These are phyloP conservation scores for Platycheirus rosarum DNA, from an alignment of 2,888 invertebrate genomes.

Conservation along the genomic window DNA sequence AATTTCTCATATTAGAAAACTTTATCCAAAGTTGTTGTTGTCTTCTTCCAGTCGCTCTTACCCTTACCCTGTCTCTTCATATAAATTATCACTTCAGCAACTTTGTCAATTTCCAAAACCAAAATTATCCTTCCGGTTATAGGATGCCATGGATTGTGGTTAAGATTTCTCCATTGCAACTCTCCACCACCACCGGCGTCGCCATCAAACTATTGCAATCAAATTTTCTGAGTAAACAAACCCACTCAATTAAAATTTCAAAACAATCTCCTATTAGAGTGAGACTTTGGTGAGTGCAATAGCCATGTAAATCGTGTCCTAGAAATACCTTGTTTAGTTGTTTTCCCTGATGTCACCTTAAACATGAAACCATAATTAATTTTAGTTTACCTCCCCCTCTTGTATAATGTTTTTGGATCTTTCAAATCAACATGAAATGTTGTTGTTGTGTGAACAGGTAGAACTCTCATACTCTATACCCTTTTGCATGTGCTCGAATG, in stretches of 20 bases:
- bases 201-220: conserved; percentile 51
- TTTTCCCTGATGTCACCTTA: conserved; percentile 42
- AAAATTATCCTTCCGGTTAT: conserved; percentile 41
- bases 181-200: background rate
- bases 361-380: conserved; percentile 63
- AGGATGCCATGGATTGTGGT: background rate
- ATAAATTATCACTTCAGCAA: conserved; percentile 52
- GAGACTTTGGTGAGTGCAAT: background rate
- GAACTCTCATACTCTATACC: background rate
- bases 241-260: conserved; percentile 24
- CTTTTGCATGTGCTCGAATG: conserved; percentile 5
- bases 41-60: background rate
- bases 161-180: conserved; percentile 1
- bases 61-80: conserved; percentile 1
- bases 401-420: background rate
- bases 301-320: conserved; percentile 11
- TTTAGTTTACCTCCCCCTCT: conserved; percentile 8
- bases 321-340: background rate
- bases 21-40: conserved; percentile 25
- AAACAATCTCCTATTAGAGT: conserved; percentile 28
- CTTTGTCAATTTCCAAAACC: conserved; percentile 57
- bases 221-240: conserved; percentile 39
- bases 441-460: conserved; percentile 53
- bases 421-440: conserved; percentile 50
- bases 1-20: conserved; percentile 42